These are phyloP conservation scores for Dinothrombium tinctorium DNA, from an alignment of 1,140 invertebrate species.

Conservation along the genomic window DNA sequence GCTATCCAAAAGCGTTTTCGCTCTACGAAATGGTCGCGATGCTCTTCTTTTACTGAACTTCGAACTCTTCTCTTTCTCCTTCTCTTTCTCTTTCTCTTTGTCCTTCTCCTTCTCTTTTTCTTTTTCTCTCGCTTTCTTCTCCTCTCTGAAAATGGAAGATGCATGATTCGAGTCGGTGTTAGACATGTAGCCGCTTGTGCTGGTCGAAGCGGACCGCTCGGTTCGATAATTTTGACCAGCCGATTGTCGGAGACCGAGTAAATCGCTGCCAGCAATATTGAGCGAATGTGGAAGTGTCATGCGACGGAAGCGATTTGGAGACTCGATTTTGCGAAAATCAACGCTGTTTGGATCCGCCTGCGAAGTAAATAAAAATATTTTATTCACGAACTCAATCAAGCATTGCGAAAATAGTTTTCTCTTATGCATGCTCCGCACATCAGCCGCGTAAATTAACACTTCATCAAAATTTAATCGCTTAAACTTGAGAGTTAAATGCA, in stretches of 20 bases:
- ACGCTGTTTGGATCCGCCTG: constrained; percentile 16
- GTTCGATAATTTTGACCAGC: constrained; percentile 4
- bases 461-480: too few relatives aligned
- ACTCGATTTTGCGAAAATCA: constrained; percentile 16
- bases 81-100: constrained; percentile 6
- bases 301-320: constrained; percentile 15
- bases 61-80: neutral
- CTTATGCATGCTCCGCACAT: too few relatives aligned
- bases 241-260: constrained; percentile 6
- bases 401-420: too few relatives aligned
- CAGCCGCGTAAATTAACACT: too few relatives aligned
- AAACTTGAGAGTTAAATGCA: neutral
- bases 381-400: neutral
- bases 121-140: constrained; percentile 2
- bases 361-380: neutral
- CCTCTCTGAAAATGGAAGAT: neutral
- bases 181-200: neutral
- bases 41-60: constrained; percentile 7
- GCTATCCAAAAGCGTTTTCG: constrained; percentile 10
- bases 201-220: constrained; percentile 7
- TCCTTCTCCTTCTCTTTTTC: constrained; percentile 7
- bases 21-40: constrained; percentile 10
- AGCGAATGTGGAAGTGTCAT: constrained; percentile 14
- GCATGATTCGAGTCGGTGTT: constrained; percentile 1
- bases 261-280: constrained; percentile 9